Evolutionary conservation across 2,113 vertebrate genomes (phyloP).

Genomic region (Loxodonta africana): DNA sequence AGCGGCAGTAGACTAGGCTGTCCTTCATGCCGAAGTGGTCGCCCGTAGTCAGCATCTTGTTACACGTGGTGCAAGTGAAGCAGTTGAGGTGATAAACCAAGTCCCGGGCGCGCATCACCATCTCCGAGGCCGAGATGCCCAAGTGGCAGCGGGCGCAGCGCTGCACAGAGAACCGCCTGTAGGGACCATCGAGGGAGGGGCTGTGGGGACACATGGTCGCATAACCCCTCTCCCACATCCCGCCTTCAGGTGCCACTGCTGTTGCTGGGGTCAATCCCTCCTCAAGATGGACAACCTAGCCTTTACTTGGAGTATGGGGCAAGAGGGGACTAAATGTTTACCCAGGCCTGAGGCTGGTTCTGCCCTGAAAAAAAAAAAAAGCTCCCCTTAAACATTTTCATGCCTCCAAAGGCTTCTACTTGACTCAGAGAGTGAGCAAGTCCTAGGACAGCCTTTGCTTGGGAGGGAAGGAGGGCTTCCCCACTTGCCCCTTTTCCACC

Average conservation of each 20-base stretch:
- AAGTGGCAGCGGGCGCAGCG: conserved; percentile 98
- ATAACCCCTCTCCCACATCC: conserved; percentile 41
- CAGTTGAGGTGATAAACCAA: conserved; percentile 99
- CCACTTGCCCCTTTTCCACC: conserved; percentile 40
- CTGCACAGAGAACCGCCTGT: conserved; percentile 99
- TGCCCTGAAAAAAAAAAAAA: background rate
- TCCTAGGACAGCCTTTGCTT: background rate
- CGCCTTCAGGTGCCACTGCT: conserved; percentile 50
- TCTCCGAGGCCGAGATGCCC: conserved; percentile 99
- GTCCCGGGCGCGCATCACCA: conserved; percentile 99
- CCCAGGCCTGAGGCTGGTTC: background rate
- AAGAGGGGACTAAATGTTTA: background rate
- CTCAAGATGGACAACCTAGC: background rate
- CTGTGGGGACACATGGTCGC: conserved; percentile 78
- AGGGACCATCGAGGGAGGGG: conserved; percentile 81
- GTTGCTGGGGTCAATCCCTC: background rate
- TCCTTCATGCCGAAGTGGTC: conserved; percentile 99
- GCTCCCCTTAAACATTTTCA: background rate
- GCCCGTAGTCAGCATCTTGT: conserved; percentile 99
- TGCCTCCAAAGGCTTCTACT: conserved; percentile 15
- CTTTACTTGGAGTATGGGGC: conserved; percentile 25
- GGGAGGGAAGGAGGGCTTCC: background rate
- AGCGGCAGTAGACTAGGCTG: conserved; percentile 98
- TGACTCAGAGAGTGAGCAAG: conserved; percentile 24
- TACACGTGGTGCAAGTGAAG: conserved; percentile 99